A percentile compares a stretch with the other conserved stretches of the same genome.
Conservation (phyloP, 2,797 vertebrate species). For the Chaetophractus vellerosus region DNA sequence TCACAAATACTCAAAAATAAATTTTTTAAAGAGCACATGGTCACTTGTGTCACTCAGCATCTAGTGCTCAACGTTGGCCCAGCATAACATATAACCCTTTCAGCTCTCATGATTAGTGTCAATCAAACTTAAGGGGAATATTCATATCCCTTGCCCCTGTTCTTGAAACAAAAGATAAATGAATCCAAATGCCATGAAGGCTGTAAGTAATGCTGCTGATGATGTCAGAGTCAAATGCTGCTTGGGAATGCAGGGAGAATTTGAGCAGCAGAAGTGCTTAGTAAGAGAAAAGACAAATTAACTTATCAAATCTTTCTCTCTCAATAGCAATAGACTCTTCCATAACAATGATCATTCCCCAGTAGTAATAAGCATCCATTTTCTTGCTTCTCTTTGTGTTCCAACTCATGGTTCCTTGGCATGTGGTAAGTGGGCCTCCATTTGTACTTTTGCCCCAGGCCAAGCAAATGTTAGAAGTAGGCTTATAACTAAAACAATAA, state of each 20-base stretch:
- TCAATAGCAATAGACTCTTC: conserved; percentile 45
- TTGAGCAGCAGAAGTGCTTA: conserved; percentile 57
- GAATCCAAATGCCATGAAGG: background rate
- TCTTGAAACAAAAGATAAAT: conserved; percentile 62
- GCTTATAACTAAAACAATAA: background rate
- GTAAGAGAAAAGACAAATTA: conserved; percentile 68
- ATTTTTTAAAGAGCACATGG: background rate
- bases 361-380: conserved; percentile 24
- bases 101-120: background rate
- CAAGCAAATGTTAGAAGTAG: conserved; percentile 69
- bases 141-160: background rate
- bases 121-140: background rate
- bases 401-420: conserved; percentile 34
- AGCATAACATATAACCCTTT: background rate
- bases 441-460: conserved; percentile 51
- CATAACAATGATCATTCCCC: conserved; percentile 40
- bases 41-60: background rate
- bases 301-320: conserved; percentile 61
- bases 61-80: background rate
- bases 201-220: background rate
- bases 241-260: conserved; percentile 10
- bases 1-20: conserved; percentile 34
- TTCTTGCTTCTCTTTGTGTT: conserved; percentile 59
- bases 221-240: conserved; percentile 48
- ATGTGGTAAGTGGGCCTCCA: background rate